phyloP scores from a whole-genome alignment of 2,888 invertebrate genomes.

The Ligdia adustata region DNA sequence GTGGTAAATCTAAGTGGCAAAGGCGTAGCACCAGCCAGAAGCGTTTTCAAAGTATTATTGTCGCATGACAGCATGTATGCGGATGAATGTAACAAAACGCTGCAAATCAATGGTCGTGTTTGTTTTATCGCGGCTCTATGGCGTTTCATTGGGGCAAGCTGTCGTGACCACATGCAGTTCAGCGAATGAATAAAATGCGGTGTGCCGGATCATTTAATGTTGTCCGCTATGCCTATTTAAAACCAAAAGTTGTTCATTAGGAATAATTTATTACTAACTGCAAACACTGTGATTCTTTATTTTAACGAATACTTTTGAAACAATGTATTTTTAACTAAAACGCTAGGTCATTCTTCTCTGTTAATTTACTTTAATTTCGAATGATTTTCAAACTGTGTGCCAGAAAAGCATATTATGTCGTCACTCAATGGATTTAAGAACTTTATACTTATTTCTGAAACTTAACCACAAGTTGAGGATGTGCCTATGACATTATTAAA shows the following conservation, averaged over 20 bases:
- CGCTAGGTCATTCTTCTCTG: too few relatives aligned
- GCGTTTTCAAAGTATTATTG: conserved; percentile 71
- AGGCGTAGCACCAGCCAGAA: conserved; percentile 57
- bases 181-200: conserved; percentile 10
- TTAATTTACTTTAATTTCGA: too few relatives aligned
- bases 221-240: conserved; percentile 1
- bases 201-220: conserved; percentile 5
- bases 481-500: conserved; percentile 75
- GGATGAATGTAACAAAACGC: conserved; percentile 56
- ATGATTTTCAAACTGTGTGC: too few relatives aligned
- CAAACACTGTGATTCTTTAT: too few relatives aligned
- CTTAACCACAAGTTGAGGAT: conserved; percentile 31
- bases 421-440: neutral
- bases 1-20: conserved; percentile 61
- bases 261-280: conserved; percentile 31
- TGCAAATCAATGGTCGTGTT: conserved; percentile 54
- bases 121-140: conserved; percentile 43
- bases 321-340: too few relatives aligned
- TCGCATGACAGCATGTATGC: conserved; percentile 57
- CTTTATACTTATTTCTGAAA: conserved; percentile 9
- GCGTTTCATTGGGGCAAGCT: conserved; percentile 11
- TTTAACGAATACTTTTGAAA: too few relatives aligned
- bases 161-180: conserved; percentile 24
- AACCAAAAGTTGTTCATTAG: conserved; percentile 16
- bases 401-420: neutral